These are phyloP conservation scores for Conus canariensis DNA, from an alignment of 2,888 invertebrate species.

Conservation along the genomic window DNA sequence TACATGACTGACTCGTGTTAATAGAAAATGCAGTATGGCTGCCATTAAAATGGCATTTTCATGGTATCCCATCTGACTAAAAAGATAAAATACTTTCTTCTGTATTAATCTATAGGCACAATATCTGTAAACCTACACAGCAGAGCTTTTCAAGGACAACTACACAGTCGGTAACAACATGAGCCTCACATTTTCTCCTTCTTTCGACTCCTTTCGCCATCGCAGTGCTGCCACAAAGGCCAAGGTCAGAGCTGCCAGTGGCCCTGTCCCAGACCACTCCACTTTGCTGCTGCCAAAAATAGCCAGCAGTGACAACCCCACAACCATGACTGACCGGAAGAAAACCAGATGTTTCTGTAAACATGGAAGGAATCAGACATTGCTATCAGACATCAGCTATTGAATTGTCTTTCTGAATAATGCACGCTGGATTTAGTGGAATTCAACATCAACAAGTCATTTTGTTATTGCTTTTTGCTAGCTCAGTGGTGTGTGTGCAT, in stretches of 20 bases:
- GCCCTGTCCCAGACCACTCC: slow-evolving; percentile 84
- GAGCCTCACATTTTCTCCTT: slow-evolving; percentile 51
- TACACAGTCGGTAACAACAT: background rate
- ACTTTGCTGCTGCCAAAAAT: slow-evolving; percentile 92
- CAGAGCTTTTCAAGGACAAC: background rate
- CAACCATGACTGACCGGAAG: slow-evolving; percentile 86
- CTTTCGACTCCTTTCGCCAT: slow-evolving; percentile 75
- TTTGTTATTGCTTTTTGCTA: too few relatives aligned
- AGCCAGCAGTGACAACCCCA: slow-evolving; percentile 89
- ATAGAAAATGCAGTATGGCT: too few relatives aligned
- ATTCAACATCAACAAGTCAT: too few relatives aligned
- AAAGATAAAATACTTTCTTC: too few relatives aligned
- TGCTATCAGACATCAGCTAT: too few relatives aligned
- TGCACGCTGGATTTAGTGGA: too few relatives aligned
- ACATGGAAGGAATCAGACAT: background rate
- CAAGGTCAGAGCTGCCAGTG: slow-evolving; percentile 83
- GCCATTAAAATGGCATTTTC: too few relatives aligned
- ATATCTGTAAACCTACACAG: background rate
- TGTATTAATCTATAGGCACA: too few relatives aligned
- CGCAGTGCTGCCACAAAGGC: slow-evolving; percentile 78
- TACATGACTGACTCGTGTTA: too few relatives aligned
- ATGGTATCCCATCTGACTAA: too few relatives aligned
- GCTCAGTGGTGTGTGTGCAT: too few relatives aligned
- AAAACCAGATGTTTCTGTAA: slow-evolving; percentile 66
- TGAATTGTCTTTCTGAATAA: too few relatives aligned